phyloP scores from a whole-genome alignment of 1,140 invertebrate genomes.

The Agrilus planipennis region DNA sequence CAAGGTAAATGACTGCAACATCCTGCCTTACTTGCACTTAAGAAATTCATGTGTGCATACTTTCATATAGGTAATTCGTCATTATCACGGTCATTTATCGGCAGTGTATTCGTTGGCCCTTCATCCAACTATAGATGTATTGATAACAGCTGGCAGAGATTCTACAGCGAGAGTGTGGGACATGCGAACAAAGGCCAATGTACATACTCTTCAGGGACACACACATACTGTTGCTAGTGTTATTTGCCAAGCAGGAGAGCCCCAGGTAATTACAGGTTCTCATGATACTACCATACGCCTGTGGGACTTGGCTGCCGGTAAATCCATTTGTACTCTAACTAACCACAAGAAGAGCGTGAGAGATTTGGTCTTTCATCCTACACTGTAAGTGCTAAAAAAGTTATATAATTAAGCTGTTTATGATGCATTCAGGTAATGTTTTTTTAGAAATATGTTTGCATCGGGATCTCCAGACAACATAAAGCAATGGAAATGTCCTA shows the following conservation, averaged over 20 bases:
- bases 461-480: slow-evolving; percentile 98
- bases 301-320: slow-evolving; percentile 96
- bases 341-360: slow-evolving; percentile 99
- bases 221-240: slow-evolving; percentile 95
- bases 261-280: slow-evolving; percentile 79
- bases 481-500: slow-evolving; percentile 98
- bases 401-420: background rate
- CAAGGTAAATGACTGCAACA: slow-evolving; percentile 53
- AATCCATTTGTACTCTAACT: slow-evolving; percentile 87
- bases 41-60: background rate
- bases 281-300: slow-evolving; percentile 81
- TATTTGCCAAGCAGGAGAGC: slow-evolving; percentile 82
- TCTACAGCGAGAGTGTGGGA: slow-evolving; percentile 96
- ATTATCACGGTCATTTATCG: slow-evolving; percentile 98
- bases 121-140: slow-evolving; percentile 92
- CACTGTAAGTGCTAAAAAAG: slow-evolving; percentile 48
- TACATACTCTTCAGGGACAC: slow-evolving; percentile 93
- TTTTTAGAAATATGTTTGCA: slow-evolving; percentile 80
- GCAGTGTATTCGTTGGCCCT: slow-evolving; percentile 90
- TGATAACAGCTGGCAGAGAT: slow-evolving; percentile 90
- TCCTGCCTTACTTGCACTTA: no score
- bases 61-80: slow-evolving; percentile 57
- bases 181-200: slow-evolving; percentile 96
- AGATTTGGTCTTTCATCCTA: slow-evolving; percentile 83
- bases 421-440: slow-evolving; percentile 4